phyloP scores from a whole-genome alignment of 2,113 vertebrate genomes.

The Struthidea cinerea region DNA sequence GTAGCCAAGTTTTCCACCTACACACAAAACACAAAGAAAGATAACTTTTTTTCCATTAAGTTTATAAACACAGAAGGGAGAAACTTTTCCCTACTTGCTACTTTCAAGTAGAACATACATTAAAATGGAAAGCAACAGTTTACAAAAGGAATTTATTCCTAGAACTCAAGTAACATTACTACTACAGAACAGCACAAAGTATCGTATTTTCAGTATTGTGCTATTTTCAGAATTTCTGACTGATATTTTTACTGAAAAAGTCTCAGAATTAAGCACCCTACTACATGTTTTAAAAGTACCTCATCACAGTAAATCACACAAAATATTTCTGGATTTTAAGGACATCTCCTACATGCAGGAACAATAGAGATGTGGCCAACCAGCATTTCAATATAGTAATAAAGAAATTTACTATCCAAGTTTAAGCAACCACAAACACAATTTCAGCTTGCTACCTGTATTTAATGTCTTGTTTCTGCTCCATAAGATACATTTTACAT shows the following conservation, averaged over 20 bases:
- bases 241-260: neutral
- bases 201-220: no score
- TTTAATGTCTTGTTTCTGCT: neutral
- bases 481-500: neutral
- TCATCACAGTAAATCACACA: neutral
- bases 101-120: neutral
- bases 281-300: neutral
- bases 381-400: neutral
- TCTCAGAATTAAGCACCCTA: neutral
- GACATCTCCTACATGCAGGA: neutral
- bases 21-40: neutral
- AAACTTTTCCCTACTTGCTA: neutral
- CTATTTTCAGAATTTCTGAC: neutral
- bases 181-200: neutral
- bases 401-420: neutral
- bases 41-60: neutral
- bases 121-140: neutral
- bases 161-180: neutral
- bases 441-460: neutral
- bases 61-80: neutral
- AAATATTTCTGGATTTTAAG: neutral
- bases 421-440: neutral
- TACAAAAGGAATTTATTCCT: neutral
- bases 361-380: neutral
- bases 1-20: constrained; percentile 50